phyloP scores from a whole-genome alignment of 2,113 vertebrate species.

The Notechis scutatus region DNA sequence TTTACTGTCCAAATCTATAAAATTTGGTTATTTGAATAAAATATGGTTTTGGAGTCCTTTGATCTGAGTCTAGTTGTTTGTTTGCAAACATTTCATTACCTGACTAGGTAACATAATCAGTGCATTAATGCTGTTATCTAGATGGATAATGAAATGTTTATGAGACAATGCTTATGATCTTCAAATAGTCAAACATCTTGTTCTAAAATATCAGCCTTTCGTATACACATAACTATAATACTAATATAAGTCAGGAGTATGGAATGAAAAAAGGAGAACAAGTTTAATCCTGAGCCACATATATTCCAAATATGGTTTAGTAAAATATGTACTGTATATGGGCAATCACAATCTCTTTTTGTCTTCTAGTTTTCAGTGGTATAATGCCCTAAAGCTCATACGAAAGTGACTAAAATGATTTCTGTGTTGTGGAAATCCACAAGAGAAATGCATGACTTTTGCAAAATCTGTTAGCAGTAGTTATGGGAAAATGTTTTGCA shows the following conservation, averaged over 20 bases:
- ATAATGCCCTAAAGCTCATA: not conserved
- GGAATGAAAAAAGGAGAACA: not conserved
- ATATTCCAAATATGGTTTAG: not conserved
- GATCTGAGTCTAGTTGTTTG: not conserved
- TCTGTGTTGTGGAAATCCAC: not conserved
- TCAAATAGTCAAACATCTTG: not conserved
- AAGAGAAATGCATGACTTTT: not conserved
- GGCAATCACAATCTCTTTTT: not conserved
- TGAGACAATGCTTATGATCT: not conserved
- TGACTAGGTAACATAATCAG: not conserved
- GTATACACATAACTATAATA: not conserved
- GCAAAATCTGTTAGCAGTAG: not conserved
- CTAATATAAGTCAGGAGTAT: not conserved
- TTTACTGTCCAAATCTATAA: not conserved
- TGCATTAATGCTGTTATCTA: not conserved
- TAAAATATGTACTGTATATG: not conserved
- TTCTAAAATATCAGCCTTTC: not conserved
- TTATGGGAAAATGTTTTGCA: not conserved
- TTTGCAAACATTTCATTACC: not conserved
- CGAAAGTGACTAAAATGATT: not conserved
- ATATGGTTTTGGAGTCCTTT: not conserved
- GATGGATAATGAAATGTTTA: not conserved
- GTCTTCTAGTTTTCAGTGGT: not conserved
- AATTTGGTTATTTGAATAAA: not conserved
- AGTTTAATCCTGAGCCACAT: not conserved